Base-by-base conservation (phyloP, 1,140 invertebrate genomes). In the Dendroctonus valens region DNA sequence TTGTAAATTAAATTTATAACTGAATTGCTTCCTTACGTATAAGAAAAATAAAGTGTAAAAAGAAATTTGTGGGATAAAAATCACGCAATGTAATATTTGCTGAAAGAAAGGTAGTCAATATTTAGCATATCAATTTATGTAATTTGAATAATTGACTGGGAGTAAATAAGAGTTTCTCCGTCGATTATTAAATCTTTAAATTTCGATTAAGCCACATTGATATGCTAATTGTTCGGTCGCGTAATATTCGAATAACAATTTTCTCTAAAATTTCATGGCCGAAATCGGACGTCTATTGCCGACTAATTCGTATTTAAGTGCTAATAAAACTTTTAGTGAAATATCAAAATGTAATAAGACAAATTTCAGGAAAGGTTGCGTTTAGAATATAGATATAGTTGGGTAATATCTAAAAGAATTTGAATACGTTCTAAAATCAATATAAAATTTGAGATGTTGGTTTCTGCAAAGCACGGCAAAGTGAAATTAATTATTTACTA, bases 141-240 rank as follows among this genome's bases (percentile, higher is more conserved):
- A 26, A 26, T 26, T 26, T 26, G 26, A 26, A 26, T 26, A 26
- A 26, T 26, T 26, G 5, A 55, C 9, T 15, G 53, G 41, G 38
- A 55, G 53, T 55, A 39, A 55, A 55, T 39, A 55, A 55, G 39
- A 37, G 53, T 37, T 55, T 55, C 38, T 11, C 38, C 39, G 9
- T 5, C 38, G 53, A 55, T 55, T 55, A 55, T 55, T 55, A 55
- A 55, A 55, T 55, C 53, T 55, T 55, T 55, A 55, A 55, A 55
- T 55, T 55, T 55, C 53, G 53, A 55, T 55, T 55, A 55, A 41
- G 53, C 26, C 37, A 41, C 37, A 41, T 55, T n/a, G 53, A 55
- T 55, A 55, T 55, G 53, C 41, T 55, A 55, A 55, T 55, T 55
- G 53, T 9, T 14, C 6, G 50, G 7, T 55, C 53, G 26, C 38